Evolutionary conservation across 37 sponge, comb jelly and placozoan genomes (phyloP).

Genomic region (Beroe forskalii): DNA sequence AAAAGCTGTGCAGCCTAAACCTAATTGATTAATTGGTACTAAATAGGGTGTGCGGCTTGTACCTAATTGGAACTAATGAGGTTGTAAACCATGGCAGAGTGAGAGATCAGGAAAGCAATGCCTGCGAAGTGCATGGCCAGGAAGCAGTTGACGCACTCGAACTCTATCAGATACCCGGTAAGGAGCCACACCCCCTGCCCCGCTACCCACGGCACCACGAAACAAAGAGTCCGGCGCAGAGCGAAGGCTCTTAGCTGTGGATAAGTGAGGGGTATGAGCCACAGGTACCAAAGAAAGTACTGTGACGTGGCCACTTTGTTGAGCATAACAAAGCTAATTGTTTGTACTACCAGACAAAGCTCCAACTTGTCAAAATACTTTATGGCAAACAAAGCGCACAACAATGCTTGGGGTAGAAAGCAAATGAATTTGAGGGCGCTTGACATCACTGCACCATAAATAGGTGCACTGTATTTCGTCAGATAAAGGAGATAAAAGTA

Average conservation of each 20-base stretch:
- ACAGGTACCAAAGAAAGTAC: constrained; percentile 99
- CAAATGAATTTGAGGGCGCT: constrained; percentile 69
- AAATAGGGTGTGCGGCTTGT: too few species aligned
- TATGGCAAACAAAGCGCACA: constrained; percentile 69
- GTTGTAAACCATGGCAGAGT: constrained; percentile 7
- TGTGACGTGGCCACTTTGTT: constrained; percentile 99
- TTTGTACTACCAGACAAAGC: constrained; percentile 86
- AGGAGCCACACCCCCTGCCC: constrained; percentile 92
- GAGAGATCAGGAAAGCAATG: constrained; percentile 72
- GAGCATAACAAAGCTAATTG: constrained; percentile 90
- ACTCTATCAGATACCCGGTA: constrained; percentile 91
- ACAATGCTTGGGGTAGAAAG: constrained; percentile 86
- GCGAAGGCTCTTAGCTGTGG: constrained; percentile 68
- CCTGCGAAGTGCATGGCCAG: constrained; percentile 81
- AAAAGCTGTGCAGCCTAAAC: too few species aligned
- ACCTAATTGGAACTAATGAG: too few species aligned
- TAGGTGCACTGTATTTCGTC: constrained; percentile 69
- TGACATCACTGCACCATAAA: constrained; percentile 4
- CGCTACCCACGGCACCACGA: constrained; percentile 76
- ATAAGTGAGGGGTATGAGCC: constrained; percentile 81
- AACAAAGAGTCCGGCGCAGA: constrained; percentile 34
- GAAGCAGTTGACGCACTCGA: constrained; percentile 81
- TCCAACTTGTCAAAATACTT: constrained; percentile 69
- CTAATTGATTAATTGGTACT: too few species aligned
- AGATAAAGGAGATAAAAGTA: constrained; percentile 96